Base-by-base conservation (phyloP, 2,797 vertebrate species). In the Ctenochaetus hawaiiensis region DNA sequence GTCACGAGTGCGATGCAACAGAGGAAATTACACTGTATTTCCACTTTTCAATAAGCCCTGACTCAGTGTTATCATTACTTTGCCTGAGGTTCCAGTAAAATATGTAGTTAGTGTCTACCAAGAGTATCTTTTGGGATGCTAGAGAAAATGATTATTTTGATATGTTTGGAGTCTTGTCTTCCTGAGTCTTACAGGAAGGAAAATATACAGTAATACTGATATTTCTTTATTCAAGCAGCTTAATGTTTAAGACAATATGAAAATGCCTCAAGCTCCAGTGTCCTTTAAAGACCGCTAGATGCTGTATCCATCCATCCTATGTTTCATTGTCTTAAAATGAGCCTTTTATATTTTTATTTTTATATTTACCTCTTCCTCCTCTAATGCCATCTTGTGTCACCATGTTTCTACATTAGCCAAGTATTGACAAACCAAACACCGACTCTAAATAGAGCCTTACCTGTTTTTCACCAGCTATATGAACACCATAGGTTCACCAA, bases 111-210 rank as follows among this genome's bases (percentile, higher is more conserved):
- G 56, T 23, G 41, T 69, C 10, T 37, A 37, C 37, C 62, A 52
- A 77, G 69, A 56, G 72, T 77, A 65, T 56, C 18, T 16, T 80
- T 77, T 11, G 14, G 10, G 16, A 59, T 69, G 49, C 80, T 59
- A 47, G 2, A 0, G 9, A 8, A 76, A 68, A 16, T 30, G 13
- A 60, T 65, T 73, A 58, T 76, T 80, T 75, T 54, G 48, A 17
- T 78, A 70, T 81, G 75, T 81, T 87, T 86, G 67, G 64, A 65
- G n/a, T n/a, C n/a, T n/a, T n/a, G n/a, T n/a, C 18, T 54, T 82
- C 30, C 26, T 66, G 44, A 11, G 8, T 67, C 26, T 72, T 37
- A 72, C 26, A 7, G 30, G 61, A 16, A 34, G 47, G 5, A 34
- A 37, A 69, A 37, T 43, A 26, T 37, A 39, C 71, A 9, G 18